Evolutionary conservation across 2,113 vertebrate genomes (phyloP), one percentile per base, ranked within the genome.

Genomic region (Tenebrosternarchus preto): DNA sequence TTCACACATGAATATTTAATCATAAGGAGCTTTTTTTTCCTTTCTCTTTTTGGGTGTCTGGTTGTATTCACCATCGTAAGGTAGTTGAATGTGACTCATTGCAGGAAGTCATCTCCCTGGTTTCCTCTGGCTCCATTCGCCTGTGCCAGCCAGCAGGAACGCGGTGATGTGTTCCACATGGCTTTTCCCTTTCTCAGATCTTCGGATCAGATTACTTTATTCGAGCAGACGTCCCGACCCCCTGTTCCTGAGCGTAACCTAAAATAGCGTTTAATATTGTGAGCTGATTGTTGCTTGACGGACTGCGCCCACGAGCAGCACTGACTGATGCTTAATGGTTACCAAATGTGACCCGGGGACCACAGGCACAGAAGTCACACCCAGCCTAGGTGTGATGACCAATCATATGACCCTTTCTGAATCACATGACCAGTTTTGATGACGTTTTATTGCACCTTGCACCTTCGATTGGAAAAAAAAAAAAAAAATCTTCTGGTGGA

Each of bases 151-250:
- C 78, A 73, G 81, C 81, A 88, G 79, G 86, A 89, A 84, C 81
- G 73, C 78, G 75, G 66, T 92, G 90, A 93, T 92, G 88, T 80
- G 86, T 91, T 90, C 91, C 92, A 93, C 88, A 93, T 93, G 92
- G 88, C 87, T 85, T 80, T n/a, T 61, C 67, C 78, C 60, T 67
- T 80, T 73, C 76, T 90, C 86, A 88, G 88, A 91, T 91, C 87
- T 87, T 72, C 73, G 86, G 87, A 90, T 92, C 90, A 64, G 72
- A 87, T 92, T 90, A 88, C 90, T 80, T 84, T 87, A 90, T 88
- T 88, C 85, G 83, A 92, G 69, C 82, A 82, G 88, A 88, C 88
- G 87, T 82, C 33, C 75, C 88, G 91, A 92, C 90, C 91, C 43
- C 83, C 85, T 82, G 85, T 85, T 84, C 84, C 76, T 80, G 85